Evolutionary conservation across 1,140 invertebrate genomes (phyloP).

Genomic region (Trialeurodes vaporariorum): DNA sequence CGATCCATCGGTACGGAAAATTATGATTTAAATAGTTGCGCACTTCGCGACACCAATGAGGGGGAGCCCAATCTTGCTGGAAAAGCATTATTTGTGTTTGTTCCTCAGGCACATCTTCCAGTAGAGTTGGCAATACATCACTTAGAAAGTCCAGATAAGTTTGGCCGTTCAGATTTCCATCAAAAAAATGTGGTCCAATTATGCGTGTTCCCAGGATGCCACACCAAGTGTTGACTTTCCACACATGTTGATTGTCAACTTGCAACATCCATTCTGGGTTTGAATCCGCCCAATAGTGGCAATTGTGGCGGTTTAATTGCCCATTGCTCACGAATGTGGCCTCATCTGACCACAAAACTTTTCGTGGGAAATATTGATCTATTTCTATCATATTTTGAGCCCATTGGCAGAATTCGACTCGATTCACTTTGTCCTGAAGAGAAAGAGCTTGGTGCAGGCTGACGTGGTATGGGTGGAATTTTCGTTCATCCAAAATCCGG

Average conservation of each 20-base stretch:
- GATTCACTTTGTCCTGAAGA: background rate
- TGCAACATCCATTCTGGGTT: conserved; percentile 11
- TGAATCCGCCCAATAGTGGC: conserved; percentile 8
- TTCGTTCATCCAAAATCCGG: background rate
- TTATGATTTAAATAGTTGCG: conserved; percentile 19
- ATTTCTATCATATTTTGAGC: background rate
- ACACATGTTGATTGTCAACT: conserved; percentile 19
- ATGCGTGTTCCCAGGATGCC: conserved; percentile 20
- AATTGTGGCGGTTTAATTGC: conserved; percentile 14
- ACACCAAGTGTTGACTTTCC: conserved; percentile 16
- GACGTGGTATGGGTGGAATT: background rate
- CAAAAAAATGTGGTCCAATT: conserved; percentile 32
- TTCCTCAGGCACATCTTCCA: conserved; percentile 27
- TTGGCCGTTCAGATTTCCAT: conserved; percentile 19
- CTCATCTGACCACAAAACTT: conserved; percentile 9
- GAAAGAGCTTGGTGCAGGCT: background rate
- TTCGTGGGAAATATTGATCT: conserved; percentile 1
- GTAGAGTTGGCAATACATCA: conserved; percentile 26
- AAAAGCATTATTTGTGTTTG: conserved; percentile 24
- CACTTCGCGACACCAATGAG: conserved; percentile 19
- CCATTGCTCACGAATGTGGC: conserved; percentile 11
- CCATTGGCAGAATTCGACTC: background rate
- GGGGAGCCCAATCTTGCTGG: conserved; percentile 26
- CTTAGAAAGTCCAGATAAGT: conserved; percentile 26
- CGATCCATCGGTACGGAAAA: conserved; percentile 23